Base-by-base conservation (phyloP, 1,140 invertebrate genomes). In the Zophobas atratus region DNA sequence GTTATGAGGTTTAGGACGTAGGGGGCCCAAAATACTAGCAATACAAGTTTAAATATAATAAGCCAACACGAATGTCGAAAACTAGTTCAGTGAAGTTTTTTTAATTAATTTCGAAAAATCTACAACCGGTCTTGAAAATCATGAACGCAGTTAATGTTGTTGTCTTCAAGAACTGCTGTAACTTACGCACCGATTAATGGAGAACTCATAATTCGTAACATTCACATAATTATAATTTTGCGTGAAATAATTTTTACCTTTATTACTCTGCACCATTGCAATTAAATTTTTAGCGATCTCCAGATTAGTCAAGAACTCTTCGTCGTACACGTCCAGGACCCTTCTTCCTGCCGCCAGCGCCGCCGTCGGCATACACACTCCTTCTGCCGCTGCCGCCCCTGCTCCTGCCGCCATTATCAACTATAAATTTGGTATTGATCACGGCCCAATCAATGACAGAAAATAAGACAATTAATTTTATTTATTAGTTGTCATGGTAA, bases 301-400 rank as follows among this genome's bases (percentile, higher is more conserved):
- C 78, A 87, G 81, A 72, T 86, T 85, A 41, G 75, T 82, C 49
- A 82, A 81, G 70, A 87, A 87, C 79, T 87, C 85, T 73, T 87
- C 84, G 79, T 87, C 86, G 76, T 86, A 86, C 39, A 85, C 76
- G 74, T 84, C 84, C n/a, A 72, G 33, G 3, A 67, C 39, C 8
- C 33, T 67, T 20, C 39, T 41, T 20, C 38, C 60, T 2, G 53
- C 20, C 1, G 20, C 20, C 20, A 20, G 20, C 20, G 20, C 20
- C 20, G 20, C 20, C 20, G 20, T 20, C 20, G 20, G 20, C 20
- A 20, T 20, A 20, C 20, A 20, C 20, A 20, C 20, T 20, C 20
- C 20, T 20, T 8, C 43, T 46, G 43, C 43, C 43, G 43, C 43
- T 4, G 3, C 43, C 43, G 3, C 43, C 43, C 3, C 3, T 4